These are phyloP conservation scores for Pseudoatta argentina DNA, from an alignment of 1,140 invertebrate species.

Conservation along the genomic window DNA sequence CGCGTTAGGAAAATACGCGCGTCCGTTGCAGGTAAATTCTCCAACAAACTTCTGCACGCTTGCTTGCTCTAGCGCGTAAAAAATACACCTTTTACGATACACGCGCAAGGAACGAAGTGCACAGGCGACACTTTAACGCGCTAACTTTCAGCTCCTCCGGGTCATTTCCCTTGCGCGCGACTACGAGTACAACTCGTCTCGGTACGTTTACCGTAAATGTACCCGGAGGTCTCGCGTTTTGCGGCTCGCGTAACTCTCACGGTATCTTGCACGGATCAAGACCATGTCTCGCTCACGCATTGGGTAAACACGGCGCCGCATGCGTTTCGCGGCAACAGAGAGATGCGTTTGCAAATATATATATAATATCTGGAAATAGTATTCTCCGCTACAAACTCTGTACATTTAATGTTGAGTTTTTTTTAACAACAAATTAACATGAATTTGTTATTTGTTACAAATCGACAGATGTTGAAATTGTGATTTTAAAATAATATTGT, in stretches of 20 bases:
- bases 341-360: not conserved
- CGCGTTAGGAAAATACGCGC: not conserved
- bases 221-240: constrained; percentile 47
- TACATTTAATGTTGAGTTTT: not conserved
- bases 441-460: not conserved
- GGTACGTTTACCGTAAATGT: constrained; percentile 40
- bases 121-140: constrained; percentile 36
- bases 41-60: constrained; percentile 1
- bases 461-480: not conserved
- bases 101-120: constrained; percentile 15
- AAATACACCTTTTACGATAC: constrained; percentile 15
- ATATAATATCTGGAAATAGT: not conserved
- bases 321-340: constrained; percentile 5
- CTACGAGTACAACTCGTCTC: constrained; percentile 28
- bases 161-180: constrained; percentile 28
- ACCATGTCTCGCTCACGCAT: constrained; percentile 50
- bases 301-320: not conserved
- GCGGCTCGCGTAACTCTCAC: constrained; percentile 57
- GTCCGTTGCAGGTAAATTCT: constrained; percentile 6
- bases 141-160: constrained; percentile 45
- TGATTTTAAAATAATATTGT: not conserved
- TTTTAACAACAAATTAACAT: not conserved
- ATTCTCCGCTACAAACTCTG: not conserved
- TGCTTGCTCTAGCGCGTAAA: constrained; percentile 25
- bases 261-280: constrained; percentile 47